Base-by-base conservation (phyloP, 2,888 invertebrate genomes). In the Prenolepis imparis region DNA sequence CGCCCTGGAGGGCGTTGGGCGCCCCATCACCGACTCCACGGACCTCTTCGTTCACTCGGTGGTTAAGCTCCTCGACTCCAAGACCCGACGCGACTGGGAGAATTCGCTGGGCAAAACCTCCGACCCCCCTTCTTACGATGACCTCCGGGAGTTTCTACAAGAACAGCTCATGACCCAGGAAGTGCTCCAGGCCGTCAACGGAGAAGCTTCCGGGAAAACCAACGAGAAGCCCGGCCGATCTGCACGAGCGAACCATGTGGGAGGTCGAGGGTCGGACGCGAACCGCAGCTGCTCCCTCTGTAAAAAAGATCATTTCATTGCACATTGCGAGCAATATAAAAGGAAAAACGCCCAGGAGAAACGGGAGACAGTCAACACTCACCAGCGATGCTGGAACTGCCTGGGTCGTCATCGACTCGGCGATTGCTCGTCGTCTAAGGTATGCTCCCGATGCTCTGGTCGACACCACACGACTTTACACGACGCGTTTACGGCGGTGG, bases 391-490 rank as follows among this genome's bases (percentile, higher is more conserved):
- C 52, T 1, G 52, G 0, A n/a, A 52, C 3, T n/a, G 9, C 3
- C n/a, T 9, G 3, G 52, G 52, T 6, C n/a, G 4, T 0, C 8
- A 9, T n/a, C n/a, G n/a, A n/a, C n/a, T n/a, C n/a, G n/a, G n/a
- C n/a, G n/a, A n/a, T n/a, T n/a, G n/a, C n/a, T n/a, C 1, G 3
- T 11, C 9, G 11, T 21, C 0, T n/a, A n/a, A n/a, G n/a, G n/a
- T n/a, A n/a, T n/a, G n/a, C n/a, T n/a, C n/a, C n/a, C n/a, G n/a
- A n/a, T n/a, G n/a, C 21, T n/a, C 9, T 5, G 0, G n/a, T 52
- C n/a, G 9, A 0, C 18, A 5, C n/a, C 1, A 1, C n/a, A 2
- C n/a, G 28, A n/a, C 1, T n/a, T 5, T 8, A 0, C 52, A 2
- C 52, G n/a, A n/a, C n/a, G n/a, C n/a, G n/a, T n/a, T n/a, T n/a